Evolutionary conservation across 2,113 vertebrate species (phyloP).

Genomic region (Hippocampus mohnikei): DNA sequence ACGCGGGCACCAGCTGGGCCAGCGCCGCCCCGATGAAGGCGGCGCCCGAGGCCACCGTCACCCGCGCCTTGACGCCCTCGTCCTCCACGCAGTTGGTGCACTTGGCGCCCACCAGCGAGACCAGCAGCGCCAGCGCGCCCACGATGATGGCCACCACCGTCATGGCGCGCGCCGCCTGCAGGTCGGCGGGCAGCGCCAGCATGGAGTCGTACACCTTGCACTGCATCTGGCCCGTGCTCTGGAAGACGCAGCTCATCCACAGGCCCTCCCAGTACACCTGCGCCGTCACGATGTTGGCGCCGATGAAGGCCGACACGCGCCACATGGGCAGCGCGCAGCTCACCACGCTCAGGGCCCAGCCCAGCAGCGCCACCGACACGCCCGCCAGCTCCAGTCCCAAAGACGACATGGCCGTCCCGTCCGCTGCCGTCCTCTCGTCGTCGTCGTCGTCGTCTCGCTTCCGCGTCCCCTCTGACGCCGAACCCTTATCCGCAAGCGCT

Average conservation of each 20-base stretch:
- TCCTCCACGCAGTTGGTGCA: constrained; percentile 93
- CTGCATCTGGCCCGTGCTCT: constrained; percentile 92
- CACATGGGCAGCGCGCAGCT: constrained; percentile 89
- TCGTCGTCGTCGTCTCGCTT: background rate
- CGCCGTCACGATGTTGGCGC: constrained; percentile 87
- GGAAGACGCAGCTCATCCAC: constrained; percentile 89
- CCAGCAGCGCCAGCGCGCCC: constrained; percentile 77
- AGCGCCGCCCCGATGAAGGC: constrained; percentile 79
- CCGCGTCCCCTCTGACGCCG: background rate
- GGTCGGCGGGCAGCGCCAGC: constrained; percentile 83
- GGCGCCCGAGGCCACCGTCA: constrained; percentile 82
- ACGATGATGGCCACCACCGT: constrained; percentile 82
- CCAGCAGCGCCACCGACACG: constrained; percentile 77
- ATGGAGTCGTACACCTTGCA: constrained; percentile 91
- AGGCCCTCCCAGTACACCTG: constrained; percentile 88
- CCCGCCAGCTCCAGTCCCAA: constrained; percentile 85
- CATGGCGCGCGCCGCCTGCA: constrained; percentile 89
- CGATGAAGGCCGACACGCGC: constrained; percentile 91
- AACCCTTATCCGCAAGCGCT: constrained; percentile 32
- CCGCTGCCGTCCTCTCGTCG: too few species aligned
- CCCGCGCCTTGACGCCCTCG: constrained; percentile 82
- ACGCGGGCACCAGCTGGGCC: constrained; percentile 83
- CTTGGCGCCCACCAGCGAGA: constrained; percentile 86
- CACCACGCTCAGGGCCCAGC: constrained; percentile 80
- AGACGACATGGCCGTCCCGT: constrained; percentile 62